Conservation (phyloP, 2,113 vertebrate species). For the Neomonachus schauinslandi region DNA sequence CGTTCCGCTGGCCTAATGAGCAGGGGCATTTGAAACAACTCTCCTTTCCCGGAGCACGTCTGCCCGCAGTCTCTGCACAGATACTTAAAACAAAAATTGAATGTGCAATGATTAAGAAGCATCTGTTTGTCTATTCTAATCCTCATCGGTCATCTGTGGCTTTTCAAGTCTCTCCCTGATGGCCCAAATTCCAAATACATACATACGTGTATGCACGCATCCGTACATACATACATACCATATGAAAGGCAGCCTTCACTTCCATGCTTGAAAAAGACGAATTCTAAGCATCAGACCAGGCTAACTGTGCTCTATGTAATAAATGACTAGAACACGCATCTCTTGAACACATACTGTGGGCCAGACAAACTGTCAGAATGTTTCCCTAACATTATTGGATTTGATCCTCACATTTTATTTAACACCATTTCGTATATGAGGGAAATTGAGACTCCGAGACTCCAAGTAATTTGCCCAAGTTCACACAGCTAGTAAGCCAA, state of each 20-base stretch:
- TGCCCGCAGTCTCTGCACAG: not conserved
- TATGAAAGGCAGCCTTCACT: not conserved
- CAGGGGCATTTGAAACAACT: not conserved
- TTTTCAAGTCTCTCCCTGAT: conserved; percentile 19
- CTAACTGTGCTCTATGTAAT: not conserved
- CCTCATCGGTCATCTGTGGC: not conserved
- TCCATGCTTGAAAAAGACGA: not conserved
- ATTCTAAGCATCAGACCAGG: not conserved
- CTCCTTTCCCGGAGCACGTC: not conserved
- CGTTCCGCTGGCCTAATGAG: conserved; percentile 28
- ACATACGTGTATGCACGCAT: not conserved
- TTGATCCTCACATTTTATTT: conserved; percentile 29
- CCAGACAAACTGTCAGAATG: not conserved
- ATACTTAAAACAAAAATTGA: not conserved
- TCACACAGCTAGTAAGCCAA: not conserved
- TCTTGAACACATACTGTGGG: not conserved
- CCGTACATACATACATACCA: not conserved
- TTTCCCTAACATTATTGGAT: conserved; percentile 42
- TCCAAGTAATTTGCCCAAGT: not conserved
- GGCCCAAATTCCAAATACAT: not conserved
- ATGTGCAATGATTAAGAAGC: not conserved
- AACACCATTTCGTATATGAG: not conserved
- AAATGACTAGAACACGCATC: not conserved
- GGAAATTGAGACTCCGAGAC: not conserved
- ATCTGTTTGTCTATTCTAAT: not conserved